Base-by-base conservation (phyloP, 2,888 invertebrate genomes). In the Chymomyza procnemis region DNA sequence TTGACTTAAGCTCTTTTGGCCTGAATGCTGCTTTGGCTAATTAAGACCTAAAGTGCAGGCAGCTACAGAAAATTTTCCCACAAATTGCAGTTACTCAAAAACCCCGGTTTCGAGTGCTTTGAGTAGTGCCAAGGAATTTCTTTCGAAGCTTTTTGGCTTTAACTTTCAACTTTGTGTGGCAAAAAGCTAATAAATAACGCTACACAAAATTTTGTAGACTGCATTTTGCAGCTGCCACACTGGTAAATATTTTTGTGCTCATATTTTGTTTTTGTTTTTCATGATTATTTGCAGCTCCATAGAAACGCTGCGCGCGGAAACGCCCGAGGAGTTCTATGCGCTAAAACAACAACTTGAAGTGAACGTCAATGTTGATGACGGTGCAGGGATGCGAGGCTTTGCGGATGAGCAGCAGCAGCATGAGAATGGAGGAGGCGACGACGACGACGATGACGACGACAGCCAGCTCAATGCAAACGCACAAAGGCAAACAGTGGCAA, bases 301-400 rank as follows among this genome's bases (percentile, higher is more conserved):
- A 70, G 87, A 88, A 80, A 85, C 85, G 52, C 66, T 89, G 75
- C 76, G 83, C 66, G 75, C 82, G 66, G 82, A 85, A 75, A 80
- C 78, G 64, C 88, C 80, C 70, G 86, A 84, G 69, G 88, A 80
- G 61, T 78, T 81, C 74, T 80, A 71, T 75, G 75, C 76, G 26
- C 64, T 74, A 47, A 75, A 77, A 70, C 72, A 71, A 69, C 69
- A 65, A 57, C 54, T 41, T 41, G 34, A 41, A 41, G 34, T 41
- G 34, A 41, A 12, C 34, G 34, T 41, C 34, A 41, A 41, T 41
- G 34, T 58, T 34, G 58, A 58, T 19, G 18, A 4, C 58, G 61
- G 12, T 41, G 34, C 9, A 12, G 34, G 34, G 12, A 3, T 41
- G 3, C 9, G 12, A 1, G 34, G 3, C 9, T 1, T 12, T 8